phyloP scores from a whole-genome alignment of 2,888 invertebrate genomes.

The Mesoligia furuncula region DNA sequence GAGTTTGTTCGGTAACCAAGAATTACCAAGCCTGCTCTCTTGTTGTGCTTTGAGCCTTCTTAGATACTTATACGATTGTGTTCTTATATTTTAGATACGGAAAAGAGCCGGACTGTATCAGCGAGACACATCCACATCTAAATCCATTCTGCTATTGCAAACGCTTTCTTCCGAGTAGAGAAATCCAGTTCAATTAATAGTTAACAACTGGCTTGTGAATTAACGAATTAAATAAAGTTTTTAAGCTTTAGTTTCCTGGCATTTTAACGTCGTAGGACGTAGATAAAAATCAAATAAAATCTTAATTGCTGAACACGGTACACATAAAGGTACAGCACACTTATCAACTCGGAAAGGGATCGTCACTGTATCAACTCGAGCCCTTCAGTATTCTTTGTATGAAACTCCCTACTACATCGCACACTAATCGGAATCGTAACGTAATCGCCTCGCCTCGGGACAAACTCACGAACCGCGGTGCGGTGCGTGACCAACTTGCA shows the following conservation, averaged over 20 bases:
- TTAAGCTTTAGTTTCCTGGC: background rate
- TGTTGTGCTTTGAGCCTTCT: background rate
- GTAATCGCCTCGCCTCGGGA: no score
- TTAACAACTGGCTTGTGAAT: background rate
- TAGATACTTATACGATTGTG: background rate
- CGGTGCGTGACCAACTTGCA: no score
- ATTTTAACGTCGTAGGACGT: background rate
- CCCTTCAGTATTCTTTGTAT: no score
- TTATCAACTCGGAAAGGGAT: no score
- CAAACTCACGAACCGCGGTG: no score
- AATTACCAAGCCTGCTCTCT: background rate
- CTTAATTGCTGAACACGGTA: background rate
- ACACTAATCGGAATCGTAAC: no score
- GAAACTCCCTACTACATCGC: no score
- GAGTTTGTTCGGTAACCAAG: background rate
- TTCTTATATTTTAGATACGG: slow-evolving; percentile 92
- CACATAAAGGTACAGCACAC: no score
- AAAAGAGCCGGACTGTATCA: slow-evolving; percentile 94
- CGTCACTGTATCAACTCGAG: no score
- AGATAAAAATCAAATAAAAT: background rate
- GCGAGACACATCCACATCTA: slow-evolving; percentile 93
- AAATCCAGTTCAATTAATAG: background rate
- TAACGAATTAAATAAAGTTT: slow-evolving; percentile 15
- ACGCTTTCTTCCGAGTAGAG: background rate
- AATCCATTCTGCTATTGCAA: slow-evolving; percentile 93